These are phyloP conservation scores for Hetaerina titia DNA, from an alignment of 2,888 invertebrate genomes.

Conservation along the genomic window DNA sequence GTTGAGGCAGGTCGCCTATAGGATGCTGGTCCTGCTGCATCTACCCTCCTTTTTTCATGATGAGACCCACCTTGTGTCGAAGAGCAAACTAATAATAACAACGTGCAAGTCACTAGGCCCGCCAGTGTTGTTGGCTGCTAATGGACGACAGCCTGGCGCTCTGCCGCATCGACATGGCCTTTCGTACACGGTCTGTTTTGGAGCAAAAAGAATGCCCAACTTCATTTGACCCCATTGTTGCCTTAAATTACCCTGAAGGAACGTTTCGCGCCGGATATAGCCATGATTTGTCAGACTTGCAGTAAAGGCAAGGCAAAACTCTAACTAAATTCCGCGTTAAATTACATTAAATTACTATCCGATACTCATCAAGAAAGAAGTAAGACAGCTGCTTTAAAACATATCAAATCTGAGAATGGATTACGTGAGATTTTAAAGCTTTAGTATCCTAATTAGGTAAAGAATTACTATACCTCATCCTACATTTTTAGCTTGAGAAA, in stretches of 20 bases:
- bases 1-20: not conserved
- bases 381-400: too few relatives aligned
- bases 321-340: not conserved
- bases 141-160: not conserved
- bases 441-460: too few relatives aligned
- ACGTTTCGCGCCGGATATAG: not conserved
- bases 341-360: not conserved
- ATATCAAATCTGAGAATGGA: too few relatives aligned
- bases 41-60: not conserved
- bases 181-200: not conserved
- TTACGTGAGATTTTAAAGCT: too few relatives aligned
- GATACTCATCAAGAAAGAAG: too few relatives aligned
- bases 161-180: not conserved
- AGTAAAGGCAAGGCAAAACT: not conserved
- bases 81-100: constrained; percentile 6
- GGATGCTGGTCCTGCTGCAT: not conserved
- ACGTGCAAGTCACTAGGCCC: not conserved
- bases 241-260: not conserved
- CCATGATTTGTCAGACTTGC: not conserved
- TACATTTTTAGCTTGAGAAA: too few relatives aligned
- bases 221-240: not conserved
- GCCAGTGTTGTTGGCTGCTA: not conserved
- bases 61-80: not conserved
- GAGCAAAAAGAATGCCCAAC: not conserved
- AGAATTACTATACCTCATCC: too few relatives aligned